Conservation (phyloP, 2,113 vertebrate species). For the Choloepus hoffmanni region DNA sequence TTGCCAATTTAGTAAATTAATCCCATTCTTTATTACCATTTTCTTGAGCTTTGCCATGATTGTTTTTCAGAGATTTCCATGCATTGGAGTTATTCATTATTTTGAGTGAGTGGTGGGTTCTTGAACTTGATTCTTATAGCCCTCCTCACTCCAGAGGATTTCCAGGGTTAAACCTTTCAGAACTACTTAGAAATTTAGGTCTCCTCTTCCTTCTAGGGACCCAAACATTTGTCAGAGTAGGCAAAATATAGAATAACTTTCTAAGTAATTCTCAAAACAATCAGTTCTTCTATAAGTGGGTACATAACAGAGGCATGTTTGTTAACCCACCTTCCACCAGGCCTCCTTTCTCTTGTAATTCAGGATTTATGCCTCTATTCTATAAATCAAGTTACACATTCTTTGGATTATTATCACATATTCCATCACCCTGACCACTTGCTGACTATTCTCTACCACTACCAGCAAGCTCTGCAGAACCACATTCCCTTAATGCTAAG, state of each 20-base stretch:
- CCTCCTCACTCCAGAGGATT: not conserved
- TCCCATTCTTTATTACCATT: not conserved
- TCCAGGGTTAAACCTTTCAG: not conserved
- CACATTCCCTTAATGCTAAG: accelerated
- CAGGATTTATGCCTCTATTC: not conserved
- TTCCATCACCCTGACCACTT: not conserved
- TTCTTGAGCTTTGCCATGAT: not conserved
- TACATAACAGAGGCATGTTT: not conserved
- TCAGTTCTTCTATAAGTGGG: not conserved
- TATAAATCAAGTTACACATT: not conserved
- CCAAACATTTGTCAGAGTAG: not conserved
- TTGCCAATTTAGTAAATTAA: not conserved
- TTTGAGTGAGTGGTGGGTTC: not conserved
- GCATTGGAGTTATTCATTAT: not conserved
- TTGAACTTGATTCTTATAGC: not conserved
- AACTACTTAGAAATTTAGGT: not conserved
- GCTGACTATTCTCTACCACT: not conserved
- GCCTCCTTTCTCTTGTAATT: not conserved
- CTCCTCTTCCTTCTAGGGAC: not conserved
- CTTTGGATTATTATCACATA: not conserved
- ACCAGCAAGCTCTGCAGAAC: not conserved
- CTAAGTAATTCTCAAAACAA: not conserved
- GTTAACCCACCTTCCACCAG: not conserved
- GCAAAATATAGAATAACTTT: not conserved
- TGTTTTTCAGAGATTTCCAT: not conserved